Conservation (phyloP, 2,888 invertebrate species). For the Didymodactylos carnosus region DNA sequence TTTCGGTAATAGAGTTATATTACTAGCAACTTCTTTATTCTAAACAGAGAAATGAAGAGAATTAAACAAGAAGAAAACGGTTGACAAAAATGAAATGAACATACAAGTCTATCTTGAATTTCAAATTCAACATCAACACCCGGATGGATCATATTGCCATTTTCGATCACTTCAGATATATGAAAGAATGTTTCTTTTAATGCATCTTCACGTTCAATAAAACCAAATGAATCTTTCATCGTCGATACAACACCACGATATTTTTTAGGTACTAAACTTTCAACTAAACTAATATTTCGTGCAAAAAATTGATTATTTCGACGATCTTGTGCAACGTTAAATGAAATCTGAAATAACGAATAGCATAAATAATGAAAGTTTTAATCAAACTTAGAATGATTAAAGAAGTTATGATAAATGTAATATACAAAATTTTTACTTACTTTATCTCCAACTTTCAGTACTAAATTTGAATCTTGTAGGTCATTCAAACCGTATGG, state of each 20-base stretch:
- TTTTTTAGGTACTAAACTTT: conserved; percentile 36
- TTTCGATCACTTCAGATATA: conserved; percentile 66
- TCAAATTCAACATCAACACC: conserved; percentile 93
- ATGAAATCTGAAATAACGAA: background rate
- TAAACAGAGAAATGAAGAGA: conserved; percentile 32
- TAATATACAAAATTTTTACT: conserved; percentile 82
- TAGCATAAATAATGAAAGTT: background rate
- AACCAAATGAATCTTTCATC: conserved; percentile 88
- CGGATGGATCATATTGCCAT: conserved; percentile 48
- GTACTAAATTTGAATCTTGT: conserved; percentile 60
- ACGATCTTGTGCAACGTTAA: background rate
- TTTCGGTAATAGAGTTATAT: conserved; percentile 65
- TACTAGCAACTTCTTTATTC: conserved; percentile 88
- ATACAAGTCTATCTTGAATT: conserved; percentile 80
- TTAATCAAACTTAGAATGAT: background rate
- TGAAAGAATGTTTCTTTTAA: conserved; percentile 96
- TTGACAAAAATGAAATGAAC: conserved; percentile 23
- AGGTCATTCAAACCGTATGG: conserved; percentile 90
- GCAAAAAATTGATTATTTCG: conserved; percentile 1
- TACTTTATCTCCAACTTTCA: conserved; percentile 74
- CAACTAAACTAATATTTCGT: conserved; percentile 20
- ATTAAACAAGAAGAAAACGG: background rate
- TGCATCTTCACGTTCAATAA: conserved; percentile 85
- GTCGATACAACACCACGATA: conserved; percentile 78
- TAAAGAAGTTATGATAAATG: no score